Evolutionary conservation across 2,113 vertebrate genomes (phyloP), one percentile per base, ranked within the genome.

Genomic region (Hippocampus zosterae): DNA sequence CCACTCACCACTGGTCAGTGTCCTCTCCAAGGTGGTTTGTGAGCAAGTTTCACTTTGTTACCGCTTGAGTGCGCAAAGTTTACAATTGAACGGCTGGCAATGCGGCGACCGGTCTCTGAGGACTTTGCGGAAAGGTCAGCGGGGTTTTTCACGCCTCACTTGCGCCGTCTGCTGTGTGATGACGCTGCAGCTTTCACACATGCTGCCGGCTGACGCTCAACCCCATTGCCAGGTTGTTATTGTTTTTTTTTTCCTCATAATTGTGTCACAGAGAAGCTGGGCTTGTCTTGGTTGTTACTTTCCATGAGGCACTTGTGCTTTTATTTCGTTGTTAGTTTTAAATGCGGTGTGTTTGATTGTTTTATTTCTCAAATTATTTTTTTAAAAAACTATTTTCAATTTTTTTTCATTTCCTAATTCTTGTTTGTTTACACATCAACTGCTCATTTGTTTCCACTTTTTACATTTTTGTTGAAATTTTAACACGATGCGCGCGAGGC

Each of bases 141-240:
- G 67, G 80, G 69, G 83, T 79, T 88, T 88, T 91, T 87, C 83
- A 88, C 74, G 82, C 84, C 84, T 88, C 81, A 76, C 87, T 86
- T 88, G 81, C 79, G 83, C 87, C 85, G 80, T 80, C 85, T 84
- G 84, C 75, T 74, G 69, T 61, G 11, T 61, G 68, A 75, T 81
- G 72, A 77, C 72, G 27, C 68, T 65, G 25, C 80, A 75, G 79
- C 74, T 81, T 85, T 78, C 83, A 84, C 86, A 81, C 76, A 65
- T 81, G 78, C 78, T 74, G 70, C 76, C 71, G 79, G 77, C 82
- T 21, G 18, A 19, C 48, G 18, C 48, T 6, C 5, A 7, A 50
- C 18, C 6, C 5, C 18, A 18, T 18, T 50, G 48, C 7, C 3
- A 50, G 48, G 16, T 15, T 50, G 46, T 50, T 50, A 2, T 50